A percentile compares a stretch with the other conserved stretches of the same genome.
Evolutionary conservation across 2,888 invertebrate genomes (phyloP).

Genomic region (Malthinus seriepunctatus): DNA sequence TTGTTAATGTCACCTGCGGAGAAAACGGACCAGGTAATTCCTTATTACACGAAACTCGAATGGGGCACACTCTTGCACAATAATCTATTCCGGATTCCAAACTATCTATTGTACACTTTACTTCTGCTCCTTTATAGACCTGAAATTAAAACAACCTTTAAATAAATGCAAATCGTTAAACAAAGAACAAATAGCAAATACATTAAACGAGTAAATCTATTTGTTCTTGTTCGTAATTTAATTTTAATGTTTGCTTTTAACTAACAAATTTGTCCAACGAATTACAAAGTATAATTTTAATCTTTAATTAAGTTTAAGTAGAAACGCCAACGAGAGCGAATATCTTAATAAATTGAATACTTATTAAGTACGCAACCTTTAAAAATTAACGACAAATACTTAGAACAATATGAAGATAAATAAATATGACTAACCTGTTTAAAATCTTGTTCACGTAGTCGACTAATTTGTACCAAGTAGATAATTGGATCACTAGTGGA

Average conservation of each 20-base stretch:
- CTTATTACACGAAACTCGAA: constrained; percentile 64
- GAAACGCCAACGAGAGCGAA: too few species aligned
- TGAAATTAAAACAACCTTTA: constrained; percentile 44
- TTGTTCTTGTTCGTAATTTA: too few species aligned
- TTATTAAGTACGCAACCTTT: neutral
- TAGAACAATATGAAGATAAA: too few species aligned
- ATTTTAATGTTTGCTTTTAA: too few species aligned
- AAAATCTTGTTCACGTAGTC: constrained; percentile 64
- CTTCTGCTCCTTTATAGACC: constrained; percentile 70
- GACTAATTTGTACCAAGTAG: constrained; percentile 74
- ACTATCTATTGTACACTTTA: constrained; percentile 66
- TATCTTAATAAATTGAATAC: too few species aligned
- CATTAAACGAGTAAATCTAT: neutral
- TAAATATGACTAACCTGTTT: constrained; percentile 57
- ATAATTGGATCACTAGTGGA: constrained; percentile 67
- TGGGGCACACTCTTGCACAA: constrained; percentile 76
- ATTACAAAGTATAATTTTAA: too few species aligned
- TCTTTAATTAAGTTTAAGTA: too few species aligned
- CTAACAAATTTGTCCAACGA: too few species aligned
- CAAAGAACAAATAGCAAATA: too few species aligned
- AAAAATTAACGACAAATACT: neutral
- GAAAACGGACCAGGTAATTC: constrained; percentile 74
- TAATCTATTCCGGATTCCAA: constrained; percentile 78
- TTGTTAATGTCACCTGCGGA: constrained; percentile 64
- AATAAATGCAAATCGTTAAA: too few species aligned